phyloP scores from a whole-genome alignment of 2,797 vertebrate genomes.

The Buphagus erythrorhynchus region DNA sequence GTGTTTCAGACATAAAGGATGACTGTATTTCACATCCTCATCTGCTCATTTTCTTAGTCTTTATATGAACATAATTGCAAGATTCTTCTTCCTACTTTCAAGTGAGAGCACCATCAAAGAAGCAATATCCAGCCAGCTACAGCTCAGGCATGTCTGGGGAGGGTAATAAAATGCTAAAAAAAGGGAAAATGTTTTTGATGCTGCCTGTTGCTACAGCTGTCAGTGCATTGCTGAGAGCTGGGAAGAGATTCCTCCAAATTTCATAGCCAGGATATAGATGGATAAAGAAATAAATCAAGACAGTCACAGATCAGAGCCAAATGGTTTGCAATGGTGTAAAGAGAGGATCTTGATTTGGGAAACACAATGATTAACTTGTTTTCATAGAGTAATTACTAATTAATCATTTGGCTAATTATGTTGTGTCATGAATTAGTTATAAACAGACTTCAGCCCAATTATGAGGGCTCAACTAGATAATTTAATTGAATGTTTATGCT shows the following conservation, averaged over 20 bases:
- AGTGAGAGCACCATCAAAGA: background rate
- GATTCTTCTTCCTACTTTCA: background rate
- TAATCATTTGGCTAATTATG: constrained; percentile 45
- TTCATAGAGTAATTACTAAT: constrained; percentile 34
- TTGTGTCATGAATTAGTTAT: constrained; percentile 18
- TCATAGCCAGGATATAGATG: background rate
- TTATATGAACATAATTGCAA: fast-evolving
- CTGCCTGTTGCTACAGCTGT: background rate
- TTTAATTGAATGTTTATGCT: constrained; percentile 39
- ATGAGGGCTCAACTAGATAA: background rate
- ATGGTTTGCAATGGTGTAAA: background rate
- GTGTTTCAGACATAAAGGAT: background rate
- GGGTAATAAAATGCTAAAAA: background rate
- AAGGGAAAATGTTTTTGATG: background rate
- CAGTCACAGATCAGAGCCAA: background rate
- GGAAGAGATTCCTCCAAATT: background rate
- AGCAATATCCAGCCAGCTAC: background rate
- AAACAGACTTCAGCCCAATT: constrained; percentile 36
- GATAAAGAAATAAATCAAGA: constrained; percentile 22
- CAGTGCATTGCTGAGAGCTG: background rate
- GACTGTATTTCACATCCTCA: background rate
- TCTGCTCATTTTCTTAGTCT: background rate
- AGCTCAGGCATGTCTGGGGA: background rate
- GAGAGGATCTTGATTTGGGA: background rate
- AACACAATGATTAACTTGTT: constrained; percentile 40